Conservation (phyloP, 2,888 invertebrate genomes). For the Trichogramma dendrolimi region DNA sequence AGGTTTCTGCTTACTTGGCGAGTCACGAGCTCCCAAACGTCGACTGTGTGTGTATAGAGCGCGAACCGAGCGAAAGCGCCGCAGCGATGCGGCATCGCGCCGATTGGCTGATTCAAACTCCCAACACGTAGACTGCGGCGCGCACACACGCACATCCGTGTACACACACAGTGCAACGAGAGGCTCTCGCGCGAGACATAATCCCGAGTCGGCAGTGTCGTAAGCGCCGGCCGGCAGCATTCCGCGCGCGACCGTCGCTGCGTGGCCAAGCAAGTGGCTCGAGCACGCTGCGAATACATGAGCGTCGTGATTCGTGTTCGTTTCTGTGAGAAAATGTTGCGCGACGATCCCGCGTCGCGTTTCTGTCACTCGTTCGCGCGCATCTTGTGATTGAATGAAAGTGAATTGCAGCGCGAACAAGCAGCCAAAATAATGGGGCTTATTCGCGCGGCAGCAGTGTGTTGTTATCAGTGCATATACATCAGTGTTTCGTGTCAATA, state of each 20-base stretch:
- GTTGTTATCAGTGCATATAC: too few species aligned
- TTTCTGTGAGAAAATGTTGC: background rate
- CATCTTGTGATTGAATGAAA: background rate
- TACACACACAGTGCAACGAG: slow-evolving; percentile 32
- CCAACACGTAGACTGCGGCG: slow-evolving; percentile 30
- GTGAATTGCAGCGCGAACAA: too few species aligned
- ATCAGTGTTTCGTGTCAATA: too few species aligned
- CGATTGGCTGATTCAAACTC: slow-evolving; percentile 30
- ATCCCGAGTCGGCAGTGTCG: background rate
- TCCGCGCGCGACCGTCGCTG: slow-evolving; percentile 47
- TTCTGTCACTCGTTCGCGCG: background rate
- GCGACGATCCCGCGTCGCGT: background rate
- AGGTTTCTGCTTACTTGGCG: too few species aligned
- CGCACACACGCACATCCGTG: slow-evolving; percentile 33
- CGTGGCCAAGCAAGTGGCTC: slow-evolving; percentile 32
- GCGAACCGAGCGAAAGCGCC: too few species aligned
- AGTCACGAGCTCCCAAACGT: too few species aligned
- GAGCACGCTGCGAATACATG: slow-evolving; percentile 20
- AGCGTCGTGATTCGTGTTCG: background rate
- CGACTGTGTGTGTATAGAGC: too few species aligned
- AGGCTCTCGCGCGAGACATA: background rate
- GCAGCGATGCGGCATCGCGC: background rate
- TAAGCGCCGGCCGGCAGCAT: slow-evolving; percentile 43
- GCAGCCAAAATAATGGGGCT: too few species aligned
- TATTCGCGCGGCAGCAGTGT: too few species aligned